phyloP scores from a whole-genome alignment of 2,113 vertebrate genomes.

The Neogobius melanostomus region DNA sequence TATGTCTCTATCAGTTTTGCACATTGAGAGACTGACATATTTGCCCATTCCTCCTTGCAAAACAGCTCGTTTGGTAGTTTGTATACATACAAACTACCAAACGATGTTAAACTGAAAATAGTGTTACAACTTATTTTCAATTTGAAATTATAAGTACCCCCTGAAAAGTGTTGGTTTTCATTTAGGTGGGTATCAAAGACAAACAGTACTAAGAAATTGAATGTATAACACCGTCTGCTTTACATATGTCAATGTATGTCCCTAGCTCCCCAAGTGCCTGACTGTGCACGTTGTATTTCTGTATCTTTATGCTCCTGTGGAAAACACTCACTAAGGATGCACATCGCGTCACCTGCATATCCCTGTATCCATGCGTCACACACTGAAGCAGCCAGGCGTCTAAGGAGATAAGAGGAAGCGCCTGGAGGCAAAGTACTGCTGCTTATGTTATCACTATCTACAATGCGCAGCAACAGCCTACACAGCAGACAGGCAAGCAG shows the following conservation, averaged over 20 bases:
- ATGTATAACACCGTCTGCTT: background rate
- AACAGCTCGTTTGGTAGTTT: too few species aligned
- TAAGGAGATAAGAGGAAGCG: conserved; percentile 37
- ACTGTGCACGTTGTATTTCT: background rate
- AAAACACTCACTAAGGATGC: background rate
- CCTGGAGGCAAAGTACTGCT: conserved; percentile 28
- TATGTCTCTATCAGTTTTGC: too few species aligned
- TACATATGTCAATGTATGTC: conserved; percentile 9
- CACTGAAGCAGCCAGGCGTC: conserved; percentile 11
- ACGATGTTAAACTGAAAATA: too few species aligned
- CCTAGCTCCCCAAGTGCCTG: background rate
- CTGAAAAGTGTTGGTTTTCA: too few species aligned
- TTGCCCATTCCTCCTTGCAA: too few species aligned
- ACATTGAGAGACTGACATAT: too few species aligned
- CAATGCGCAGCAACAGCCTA: conserved; percentile 25
- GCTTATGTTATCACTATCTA: conserved; percentile 42
- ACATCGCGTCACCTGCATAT: conserved; percentile 7
- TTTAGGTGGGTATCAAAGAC: too few species aligned
- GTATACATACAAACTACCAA: too few species aligned
- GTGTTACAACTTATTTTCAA: too few species aligned
- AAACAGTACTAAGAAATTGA: background rate
- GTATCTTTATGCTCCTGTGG: background rate
- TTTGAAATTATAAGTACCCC: too few species aligned
- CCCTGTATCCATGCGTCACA: conserved; percentile 10
- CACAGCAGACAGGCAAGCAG: conserved; percentile 20